Conservation (phyloP, 2,797 vertebrate species). For the Stomatorhinus walkeri region DNA sequence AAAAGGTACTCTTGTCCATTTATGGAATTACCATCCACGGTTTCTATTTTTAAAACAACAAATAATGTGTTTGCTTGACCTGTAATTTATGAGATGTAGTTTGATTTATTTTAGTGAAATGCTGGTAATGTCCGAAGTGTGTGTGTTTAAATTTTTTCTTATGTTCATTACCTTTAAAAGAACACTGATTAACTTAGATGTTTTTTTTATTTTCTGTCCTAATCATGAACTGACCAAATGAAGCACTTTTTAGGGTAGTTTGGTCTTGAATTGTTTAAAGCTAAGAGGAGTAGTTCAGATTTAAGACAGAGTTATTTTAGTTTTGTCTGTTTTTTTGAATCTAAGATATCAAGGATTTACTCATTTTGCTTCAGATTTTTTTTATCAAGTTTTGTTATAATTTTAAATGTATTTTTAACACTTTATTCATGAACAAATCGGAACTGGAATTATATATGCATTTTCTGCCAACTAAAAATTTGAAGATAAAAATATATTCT, state of each 20-base stretch:
- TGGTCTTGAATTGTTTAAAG: background rate
- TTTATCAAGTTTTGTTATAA: background rate
- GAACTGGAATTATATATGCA: background rate
- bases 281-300: background rate
- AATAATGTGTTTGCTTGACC: constrained; percentile 26
- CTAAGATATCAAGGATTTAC: background rate
- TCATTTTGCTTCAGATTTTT: background rate
- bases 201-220: background rate
- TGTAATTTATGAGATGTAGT: constrained; percentile 30
- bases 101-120: constrained; percentile 23
- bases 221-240: background rate
- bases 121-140: background rate
- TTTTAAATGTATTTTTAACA: background rate
- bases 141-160: constrained; percentile 19
- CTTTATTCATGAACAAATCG: background rate
- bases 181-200: background rate
- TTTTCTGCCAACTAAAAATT: background rate
- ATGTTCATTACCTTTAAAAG: constrained; percentile 1
- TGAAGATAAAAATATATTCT: background rate
- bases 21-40: constrained; percentile 36
- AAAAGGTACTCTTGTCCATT: constrained; percentile 32
- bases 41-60: constrained; percentile 47
- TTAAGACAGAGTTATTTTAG: background rate
- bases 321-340: background rate
- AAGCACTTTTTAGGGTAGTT: background rate